Evolutionary conservation across 1,140 invertebrate species (phyloP), one percentile per base, ranked within the genome.

Genomic region (Globodera ellingtonae): DNA sequence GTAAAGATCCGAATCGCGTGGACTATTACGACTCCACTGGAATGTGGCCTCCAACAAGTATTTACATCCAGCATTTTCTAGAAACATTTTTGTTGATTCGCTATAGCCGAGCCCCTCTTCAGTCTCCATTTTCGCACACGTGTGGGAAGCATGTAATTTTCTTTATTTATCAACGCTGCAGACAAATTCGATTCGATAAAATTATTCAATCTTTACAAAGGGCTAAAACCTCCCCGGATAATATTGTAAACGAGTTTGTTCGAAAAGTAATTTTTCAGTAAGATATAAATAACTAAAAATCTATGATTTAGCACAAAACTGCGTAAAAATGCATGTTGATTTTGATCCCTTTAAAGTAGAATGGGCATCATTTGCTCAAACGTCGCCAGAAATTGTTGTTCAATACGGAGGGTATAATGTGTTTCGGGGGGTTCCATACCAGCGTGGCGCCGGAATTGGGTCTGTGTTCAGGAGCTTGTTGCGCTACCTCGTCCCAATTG

Each of bases 401-500:
- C 50, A 52, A 52, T 52, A 52, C 50, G 77, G 59, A 66, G 52
- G 75, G 15, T 35, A 50, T 78, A 47, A 72, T 74, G 67, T 79
- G 8, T 80, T 80, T 67, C 6, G 24, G 3, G 78, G 79, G 21
- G 62, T 81, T 10, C 80, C 79, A 35, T 80, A 50, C 79, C 79
- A 80, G 79, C 21, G 79, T 44, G 79, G 79, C 8, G 8, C 10
- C 56, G 79, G 79, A 6, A 59, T 80, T 18, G 79, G 79, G 1
- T 9, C 79, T 13, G 35, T 80, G 4, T 59, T 80, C 80, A 65
- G 52, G 44, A 80, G 75, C 18, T 47, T 80, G 10, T 4, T 79
- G 78, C 79, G 79, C 13, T 80, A 44, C 62, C 70, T 79, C 13
- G n/a, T 80, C 3, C 79, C 79, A 44, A 44, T 82, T 69, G 79